phyloP scores from a whole-genome alignment of 2,113 vertebrate genomes.

The Epinephelus lanceolatus region DNA sequence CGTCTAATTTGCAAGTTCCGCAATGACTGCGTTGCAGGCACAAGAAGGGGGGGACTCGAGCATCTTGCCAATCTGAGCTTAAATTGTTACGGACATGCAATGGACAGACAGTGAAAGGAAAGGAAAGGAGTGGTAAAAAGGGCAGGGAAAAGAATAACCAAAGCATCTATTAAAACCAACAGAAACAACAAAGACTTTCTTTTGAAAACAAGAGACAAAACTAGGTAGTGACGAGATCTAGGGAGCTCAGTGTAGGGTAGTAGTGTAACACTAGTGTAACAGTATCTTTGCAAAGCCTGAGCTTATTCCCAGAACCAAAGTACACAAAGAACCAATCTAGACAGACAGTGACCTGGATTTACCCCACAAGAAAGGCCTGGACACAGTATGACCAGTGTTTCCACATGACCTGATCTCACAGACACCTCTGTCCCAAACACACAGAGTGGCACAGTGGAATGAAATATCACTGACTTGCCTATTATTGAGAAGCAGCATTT shows the following conservation, averaged over 20 bases:
- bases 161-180: conserved; percentile 30
- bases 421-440: conserved; percentile 30
- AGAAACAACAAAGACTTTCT: conserved; percentile 23
- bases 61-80: conserved; percentile 51
- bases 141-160: neutral
- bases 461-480: conserved; percentile 17
- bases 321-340: conserved; percentile 34
- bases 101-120: conserved; percentile 7
- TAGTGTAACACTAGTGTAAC: conserved; percentile 13
- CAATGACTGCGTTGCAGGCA: conserved; percentile 60
- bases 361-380: conserved; percentile 10
- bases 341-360: conserved; percentile 48
- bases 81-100: conserved; percentile 51
- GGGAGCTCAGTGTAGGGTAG: conserved; percentile 3
- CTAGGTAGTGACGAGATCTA: neutral
- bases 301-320: conserved; percentile 45
- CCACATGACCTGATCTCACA: conserved; percentile 38
- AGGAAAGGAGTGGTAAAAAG: conserved; percentile 19
- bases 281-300: conserved; percentile 22
- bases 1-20: conserved; percentile 80
- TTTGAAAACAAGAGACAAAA: conserved; percentile 14
- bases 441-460: conserved; percentile 31
- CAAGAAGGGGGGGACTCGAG: conserved; percentile 36
- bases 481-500: conserved; percentile 48
- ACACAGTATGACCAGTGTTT: conserved; percentile 49